Evolutionary conservation across 2,113 vertebrate species (phyloP).

Genomic region (Lucifuga dentata): DNA sequence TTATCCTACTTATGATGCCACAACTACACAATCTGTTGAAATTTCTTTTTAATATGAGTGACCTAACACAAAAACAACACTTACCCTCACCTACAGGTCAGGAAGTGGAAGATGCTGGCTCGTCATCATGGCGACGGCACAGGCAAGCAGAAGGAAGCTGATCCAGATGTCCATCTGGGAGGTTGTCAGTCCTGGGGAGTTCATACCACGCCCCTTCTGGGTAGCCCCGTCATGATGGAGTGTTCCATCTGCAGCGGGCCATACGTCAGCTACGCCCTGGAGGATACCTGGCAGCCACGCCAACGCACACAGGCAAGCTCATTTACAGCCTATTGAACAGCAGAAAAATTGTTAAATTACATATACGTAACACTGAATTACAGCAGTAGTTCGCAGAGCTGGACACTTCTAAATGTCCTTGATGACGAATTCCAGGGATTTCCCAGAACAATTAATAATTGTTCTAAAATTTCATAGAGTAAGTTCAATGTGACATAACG

Average conservation of each 20-base stretch:
- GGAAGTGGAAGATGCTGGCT: conserved; percentile 84
- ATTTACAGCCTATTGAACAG: conserved; percentile 4
- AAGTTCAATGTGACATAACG: too few species aligned
- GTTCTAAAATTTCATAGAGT: background rate
- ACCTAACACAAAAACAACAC: too few species aligned
- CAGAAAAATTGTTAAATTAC: background rate
- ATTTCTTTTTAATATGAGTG: too few species aligned
- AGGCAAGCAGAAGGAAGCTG: conserved; percentile 75
- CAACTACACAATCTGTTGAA: background rate
- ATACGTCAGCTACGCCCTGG: conserved; percentile 80
- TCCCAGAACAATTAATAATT: background rate
- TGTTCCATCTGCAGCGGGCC: conserved; percentile 84
- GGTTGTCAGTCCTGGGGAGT: conserved; percentile 70
- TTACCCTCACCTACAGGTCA: conserved; percentile 66
- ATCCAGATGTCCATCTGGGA: conserved; percentile 71
- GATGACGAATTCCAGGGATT: background rate
- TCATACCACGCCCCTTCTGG: conserved; percentile 70
- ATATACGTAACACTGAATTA: background rate
- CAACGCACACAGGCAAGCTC: conserved; percentile 81
- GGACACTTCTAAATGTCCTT: conserved; percentile 4
- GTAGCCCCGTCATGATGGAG: conserved; percentile 81
- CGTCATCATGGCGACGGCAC: conserved; percentile 72
- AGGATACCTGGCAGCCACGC: conserved; percentile 84
- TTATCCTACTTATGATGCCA: too few species aligned
- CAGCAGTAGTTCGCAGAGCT: background rate